phyloP scores from a whole-genome alignment of 2,888 invertebrate genomes.

The Tinea semifulvella region DNA sequence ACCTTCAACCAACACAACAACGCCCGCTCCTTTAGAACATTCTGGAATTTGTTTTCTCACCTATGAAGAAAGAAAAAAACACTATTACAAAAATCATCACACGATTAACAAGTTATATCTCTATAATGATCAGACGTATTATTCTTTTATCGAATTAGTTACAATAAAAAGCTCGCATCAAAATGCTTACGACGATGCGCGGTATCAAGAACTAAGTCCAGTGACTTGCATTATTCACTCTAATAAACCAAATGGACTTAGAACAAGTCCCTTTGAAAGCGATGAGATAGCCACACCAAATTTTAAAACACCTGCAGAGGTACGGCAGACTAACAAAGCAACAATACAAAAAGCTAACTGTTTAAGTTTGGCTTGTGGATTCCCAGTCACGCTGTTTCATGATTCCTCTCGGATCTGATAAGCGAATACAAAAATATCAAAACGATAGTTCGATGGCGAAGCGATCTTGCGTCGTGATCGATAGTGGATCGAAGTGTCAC shows the following conservation, averaged over 20 bases:
- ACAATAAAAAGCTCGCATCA: background rate
- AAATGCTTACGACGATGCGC: background rate
- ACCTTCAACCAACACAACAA: too few species aligned
- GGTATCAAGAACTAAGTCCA: conserved; percentile 5
- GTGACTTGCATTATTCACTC: conserved; percentile 11
- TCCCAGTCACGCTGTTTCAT: conserved; percentile 39
- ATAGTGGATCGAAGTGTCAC: conserved; percentile 65
- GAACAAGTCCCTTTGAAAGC: background rate
- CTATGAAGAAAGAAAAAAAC: conserved; percentile 16
- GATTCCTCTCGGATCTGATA: conserved; percentile 19
- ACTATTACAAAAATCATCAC: background rate
- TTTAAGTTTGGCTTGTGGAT: conserved; percentile 20
- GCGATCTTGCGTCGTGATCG: conserved; percentile 59
- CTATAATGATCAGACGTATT: conserved; percentile 15
- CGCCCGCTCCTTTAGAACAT: conserved; percentile 12
- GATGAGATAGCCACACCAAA: conserved; percentile 3
- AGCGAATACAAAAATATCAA: conserved; percentile 45
- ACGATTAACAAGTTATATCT: conserved; percentile 10
- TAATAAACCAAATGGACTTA: conserved; percentile 4
- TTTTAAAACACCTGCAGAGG: conserved; percentile 40
- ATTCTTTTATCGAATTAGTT: conserved; percentile 7
- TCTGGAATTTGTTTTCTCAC: conserved; percentile 18
- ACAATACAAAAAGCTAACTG: conserved; percentile 43
- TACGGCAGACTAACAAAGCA: conserved; percentile 28
- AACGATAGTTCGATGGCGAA: conserved; percentile 41